Evolutionary conservation across 2,113 vertebrate species (phyloP).

Genomic region (Gallinago media): DNA sequence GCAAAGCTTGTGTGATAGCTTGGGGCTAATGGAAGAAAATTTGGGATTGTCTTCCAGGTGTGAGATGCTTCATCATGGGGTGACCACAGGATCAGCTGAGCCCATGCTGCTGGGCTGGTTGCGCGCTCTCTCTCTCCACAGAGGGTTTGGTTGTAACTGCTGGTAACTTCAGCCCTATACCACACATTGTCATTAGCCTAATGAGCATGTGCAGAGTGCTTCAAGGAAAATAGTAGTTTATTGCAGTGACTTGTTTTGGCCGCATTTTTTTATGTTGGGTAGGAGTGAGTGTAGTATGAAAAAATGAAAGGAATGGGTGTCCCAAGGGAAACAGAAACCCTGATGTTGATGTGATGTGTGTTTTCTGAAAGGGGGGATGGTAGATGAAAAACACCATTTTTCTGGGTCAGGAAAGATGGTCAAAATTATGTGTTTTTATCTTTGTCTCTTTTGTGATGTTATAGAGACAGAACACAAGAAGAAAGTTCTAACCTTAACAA

Average conservation of each 20-base stretch:
- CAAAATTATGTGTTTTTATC: background rate
- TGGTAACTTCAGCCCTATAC: no score
- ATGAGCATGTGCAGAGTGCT: background rate
- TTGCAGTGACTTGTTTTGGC: background rate
- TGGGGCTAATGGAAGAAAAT: background rate
- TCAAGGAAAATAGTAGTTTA: background rate
- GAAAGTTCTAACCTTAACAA: background rate
- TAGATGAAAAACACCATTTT: background rate
- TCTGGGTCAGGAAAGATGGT: background rate
- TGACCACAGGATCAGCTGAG: no score
- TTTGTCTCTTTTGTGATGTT: accelerated
- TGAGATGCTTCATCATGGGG: background rate
- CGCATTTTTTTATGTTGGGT: accelerated
- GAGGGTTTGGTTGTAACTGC: background rate
- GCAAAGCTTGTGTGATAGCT: background rate
- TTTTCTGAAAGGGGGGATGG: background rate
- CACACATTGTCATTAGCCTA: accelerated
- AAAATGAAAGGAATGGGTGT: background rate
- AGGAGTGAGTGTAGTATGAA: background rate
- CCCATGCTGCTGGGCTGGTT: background rate
- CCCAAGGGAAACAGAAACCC: background rate
- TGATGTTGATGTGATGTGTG: background rate
- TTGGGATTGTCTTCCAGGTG: background rate
- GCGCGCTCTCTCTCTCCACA: background rate
- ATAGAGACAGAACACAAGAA: background rate